These are phyloP conservation scores for Eumacrocentrus americanus DNA, from an alignment of 2,888 invertebrate genomes.

Conservation along the genomic window DNA sequence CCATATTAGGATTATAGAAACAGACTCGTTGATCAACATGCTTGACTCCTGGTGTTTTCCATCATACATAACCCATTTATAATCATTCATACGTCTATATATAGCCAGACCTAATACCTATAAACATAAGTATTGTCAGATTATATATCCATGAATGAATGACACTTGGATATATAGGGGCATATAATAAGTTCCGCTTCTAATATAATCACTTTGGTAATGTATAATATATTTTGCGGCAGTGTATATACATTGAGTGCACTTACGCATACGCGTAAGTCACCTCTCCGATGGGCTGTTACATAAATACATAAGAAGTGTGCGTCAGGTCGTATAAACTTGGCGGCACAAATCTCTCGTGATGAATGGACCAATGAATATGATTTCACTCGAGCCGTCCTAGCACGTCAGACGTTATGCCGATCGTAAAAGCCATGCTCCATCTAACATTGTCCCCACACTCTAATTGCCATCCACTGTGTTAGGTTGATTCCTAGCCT, in stretches of 20 bases:
- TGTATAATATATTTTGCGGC: neutral
- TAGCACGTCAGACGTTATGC: constrained; percentile 25
- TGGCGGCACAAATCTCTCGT: constrained; percentile 39
- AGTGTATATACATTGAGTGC: neutral
- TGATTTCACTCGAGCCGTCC: constrained; percentile 30
- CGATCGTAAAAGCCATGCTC: constrained; percentile 31
- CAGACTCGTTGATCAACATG: constrained; percentile 52
- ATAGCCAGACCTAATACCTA: neutral
- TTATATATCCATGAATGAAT: constrained; percentile 9
- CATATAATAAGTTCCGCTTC: neutral
- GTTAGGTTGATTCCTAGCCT: neutral
- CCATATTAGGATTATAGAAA: constrained; percentile 33
- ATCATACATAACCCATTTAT: constrained; percentile 1
- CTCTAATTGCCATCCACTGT: constrained; percentile 21
- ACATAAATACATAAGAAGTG: constrained; percentile 23
- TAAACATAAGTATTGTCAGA: neutral
- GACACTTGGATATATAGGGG: constrained; percentile 10
- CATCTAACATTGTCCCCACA: constrained; percentile 34
- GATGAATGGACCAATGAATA: constrained; percentile 45
- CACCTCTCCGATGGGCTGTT: constrained; percentile 1
- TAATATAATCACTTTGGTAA: neutral
- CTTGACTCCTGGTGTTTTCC: constrained; percentile 48
- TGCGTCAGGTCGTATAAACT: constrained; percentile 27
- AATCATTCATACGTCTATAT: constrained; percentile 14
- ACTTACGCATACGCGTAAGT: neutral